A percentile compares a stretch with the other conserved stretches of the same genome.
Evolutionary conservation across 2,113 vertebrate genomes (phyloP).

Genomic region (Columba livia): DNA sequence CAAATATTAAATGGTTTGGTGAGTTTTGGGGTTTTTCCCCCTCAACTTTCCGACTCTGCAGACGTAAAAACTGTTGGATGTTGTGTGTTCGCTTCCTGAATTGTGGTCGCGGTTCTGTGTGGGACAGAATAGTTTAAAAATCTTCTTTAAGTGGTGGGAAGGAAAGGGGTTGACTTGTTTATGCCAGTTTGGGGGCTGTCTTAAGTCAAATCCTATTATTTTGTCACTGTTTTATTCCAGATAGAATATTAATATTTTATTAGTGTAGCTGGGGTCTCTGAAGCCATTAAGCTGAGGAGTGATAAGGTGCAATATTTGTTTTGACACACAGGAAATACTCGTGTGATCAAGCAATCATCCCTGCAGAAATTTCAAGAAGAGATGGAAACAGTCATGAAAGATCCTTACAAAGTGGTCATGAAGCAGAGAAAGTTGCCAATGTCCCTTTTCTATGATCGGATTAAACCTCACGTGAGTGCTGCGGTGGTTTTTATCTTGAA

Average conservation of each 20-base stretch:
- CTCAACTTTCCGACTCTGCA: not conserved
- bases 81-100: not conserved
- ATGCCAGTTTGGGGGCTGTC: not conserved
- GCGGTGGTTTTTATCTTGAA: slow-evolving; percentile 8
- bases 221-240: not conserved
- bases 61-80: not conserved
- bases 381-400: slow-evolving; percentile 90
- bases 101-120: not conserved
- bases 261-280: not conserved
- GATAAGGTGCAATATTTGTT: not conserved
- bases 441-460: slow-evolving; percentile 89
- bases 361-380: slow-evolving; percentile 97
- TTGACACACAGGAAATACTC: slow-evolving; percentile 86
- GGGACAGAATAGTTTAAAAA: not conserved
- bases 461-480: slow-evolving; percentile 90
- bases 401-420: slow-evolving; percentile 96
- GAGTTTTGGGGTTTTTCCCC: slow-evolving; percentile 55
- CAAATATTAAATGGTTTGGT: slow-evolving; percentile 99
- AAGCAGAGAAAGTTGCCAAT: slow-evolving; percentile 92
- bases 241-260: not conserved
- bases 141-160: not conserved
- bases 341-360: slow-evolving; percentile 95
- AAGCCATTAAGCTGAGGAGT: not conserved
- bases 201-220: not conserved
- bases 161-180: not conserved